These are phyloP conservation scores for Mustela nigripes DNA, from an alignment of 2,113 vertebrate genomes.

Conservation along the genomic window DNA sequence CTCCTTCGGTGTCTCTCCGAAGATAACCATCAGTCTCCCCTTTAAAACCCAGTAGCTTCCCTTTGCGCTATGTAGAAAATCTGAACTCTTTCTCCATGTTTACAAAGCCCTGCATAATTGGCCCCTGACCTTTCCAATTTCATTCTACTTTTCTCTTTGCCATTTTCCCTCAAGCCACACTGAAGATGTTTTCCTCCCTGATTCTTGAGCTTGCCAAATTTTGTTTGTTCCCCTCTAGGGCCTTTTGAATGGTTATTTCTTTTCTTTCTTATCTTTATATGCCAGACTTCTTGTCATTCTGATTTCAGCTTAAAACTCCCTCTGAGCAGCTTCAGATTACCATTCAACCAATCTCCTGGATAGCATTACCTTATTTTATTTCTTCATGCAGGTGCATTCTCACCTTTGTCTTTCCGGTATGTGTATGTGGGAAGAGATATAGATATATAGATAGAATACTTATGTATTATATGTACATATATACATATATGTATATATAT, in stretches of 20 bases:
- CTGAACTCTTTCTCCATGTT: background rate
- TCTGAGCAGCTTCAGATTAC: background rate
- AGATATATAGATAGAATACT: no score
- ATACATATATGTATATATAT: no score
- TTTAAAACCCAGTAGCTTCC: background rate
- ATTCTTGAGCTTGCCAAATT: background rate
- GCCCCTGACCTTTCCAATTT: background rate
- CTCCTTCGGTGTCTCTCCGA: background rate
- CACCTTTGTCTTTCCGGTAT: background rate
- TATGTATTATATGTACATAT: no score
- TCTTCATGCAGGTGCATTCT: background rate
- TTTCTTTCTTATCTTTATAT: constrained; percentile 45
- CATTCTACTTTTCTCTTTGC: background rate
- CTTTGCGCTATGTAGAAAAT: background rate
- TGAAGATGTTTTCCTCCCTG: background rate
- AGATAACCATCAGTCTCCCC: background rate
- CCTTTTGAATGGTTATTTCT: constrained; percentile 7
- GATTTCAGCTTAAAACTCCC: constrained; percentile 1
- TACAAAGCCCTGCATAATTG: background rate
- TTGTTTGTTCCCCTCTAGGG: background rate
- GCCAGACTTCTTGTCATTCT: constrained; percentile 2
- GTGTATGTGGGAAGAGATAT: background rate
- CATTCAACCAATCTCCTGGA: background rate
- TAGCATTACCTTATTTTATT: background rate
- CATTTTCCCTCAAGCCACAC: constrained; percentile 34